phyloP scores from a whole-genome alignment of 1,140 invertebrate genomes.

The Chironomus tepperi region DNA sequence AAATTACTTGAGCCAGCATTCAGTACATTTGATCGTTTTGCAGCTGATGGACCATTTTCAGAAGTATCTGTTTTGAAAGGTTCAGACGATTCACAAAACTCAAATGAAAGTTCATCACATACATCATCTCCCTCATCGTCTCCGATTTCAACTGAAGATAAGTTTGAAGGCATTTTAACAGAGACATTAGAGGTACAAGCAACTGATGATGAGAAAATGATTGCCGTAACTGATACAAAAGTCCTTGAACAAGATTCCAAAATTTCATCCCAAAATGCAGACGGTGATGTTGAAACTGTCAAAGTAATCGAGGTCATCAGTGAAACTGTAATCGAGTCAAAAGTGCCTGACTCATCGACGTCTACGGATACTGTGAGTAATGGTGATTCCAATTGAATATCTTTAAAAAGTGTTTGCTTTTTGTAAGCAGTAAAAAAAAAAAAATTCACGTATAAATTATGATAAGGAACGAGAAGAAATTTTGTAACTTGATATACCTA shows the following conservation, averaged over 20 bases:
- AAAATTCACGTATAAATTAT: too few species aligned
- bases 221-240: background rate
- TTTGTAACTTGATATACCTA: too few species aligned
- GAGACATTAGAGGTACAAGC: background rate
- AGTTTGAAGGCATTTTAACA: background rate
- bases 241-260: too few species aligned
- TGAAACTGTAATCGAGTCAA: too few species aligned
- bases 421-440: too few species aligned
- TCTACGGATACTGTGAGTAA: too few species aligned
- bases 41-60: background rate
- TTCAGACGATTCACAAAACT: background rate
- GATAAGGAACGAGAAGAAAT: too few species aligned
- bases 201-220: background rate
- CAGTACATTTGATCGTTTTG: background rate
- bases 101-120: background rate
- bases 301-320: background rate
- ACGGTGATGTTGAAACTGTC: background rate
- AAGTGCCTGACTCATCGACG: too few species aligned
- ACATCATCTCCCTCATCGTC: background rate
- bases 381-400: too few species aligned
- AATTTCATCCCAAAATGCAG: background rate
- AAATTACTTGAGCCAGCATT: conserved; percentile 4
- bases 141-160: background rate
- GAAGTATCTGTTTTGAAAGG: background rate
- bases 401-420: too few species aligned